phyloP scores from a whole-genome alignment of 2,113 vertebrate species.

The Gallinago jamesoni region DNA sequence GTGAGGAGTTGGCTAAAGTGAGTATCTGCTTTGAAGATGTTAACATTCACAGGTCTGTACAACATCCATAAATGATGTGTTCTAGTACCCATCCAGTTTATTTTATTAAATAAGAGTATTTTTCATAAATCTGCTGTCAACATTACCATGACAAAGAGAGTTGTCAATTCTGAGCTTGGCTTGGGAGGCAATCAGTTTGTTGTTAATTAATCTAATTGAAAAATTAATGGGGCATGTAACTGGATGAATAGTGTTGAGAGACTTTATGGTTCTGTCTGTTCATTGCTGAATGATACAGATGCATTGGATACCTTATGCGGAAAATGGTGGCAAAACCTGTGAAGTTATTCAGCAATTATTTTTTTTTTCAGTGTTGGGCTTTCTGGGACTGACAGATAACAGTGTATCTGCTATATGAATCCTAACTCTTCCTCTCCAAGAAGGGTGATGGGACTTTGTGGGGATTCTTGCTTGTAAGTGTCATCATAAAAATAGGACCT shows the following conservation, averaged over 20 bases:
- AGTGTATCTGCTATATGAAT: not conserved
- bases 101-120: constrained; percentile 18
- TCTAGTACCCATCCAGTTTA: not conserved
- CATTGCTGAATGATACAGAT: not conserved
- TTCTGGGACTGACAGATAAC: not conserved
- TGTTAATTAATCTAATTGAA: constrained; percentile 23
- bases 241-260: constrained; percentile 3
- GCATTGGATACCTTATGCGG: not conserved
- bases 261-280: not conserved
- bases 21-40: not conserved
- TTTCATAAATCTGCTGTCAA: constrained; percentile 4
- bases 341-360: not conserved
- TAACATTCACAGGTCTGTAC: not conserved
- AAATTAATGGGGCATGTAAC: not conserved
- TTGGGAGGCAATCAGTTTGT: not conserved
- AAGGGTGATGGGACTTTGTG: not conserved
- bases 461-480: constrained; percentile 29
- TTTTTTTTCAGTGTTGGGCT: not conserved
- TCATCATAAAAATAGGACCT: constrained; percentile 56
- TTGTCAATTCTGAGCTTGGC: not conserved
- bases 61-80: not conserved
- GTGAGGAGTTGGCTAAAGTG: not conserved
- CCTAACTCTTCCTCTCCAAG: not conserved
- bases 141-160: not conserved
- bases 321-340: not conserved